phyloP scores from a whole-genome alignment of 1,140 invertebrate species.

The Neodiprion pinetum region DNA sequence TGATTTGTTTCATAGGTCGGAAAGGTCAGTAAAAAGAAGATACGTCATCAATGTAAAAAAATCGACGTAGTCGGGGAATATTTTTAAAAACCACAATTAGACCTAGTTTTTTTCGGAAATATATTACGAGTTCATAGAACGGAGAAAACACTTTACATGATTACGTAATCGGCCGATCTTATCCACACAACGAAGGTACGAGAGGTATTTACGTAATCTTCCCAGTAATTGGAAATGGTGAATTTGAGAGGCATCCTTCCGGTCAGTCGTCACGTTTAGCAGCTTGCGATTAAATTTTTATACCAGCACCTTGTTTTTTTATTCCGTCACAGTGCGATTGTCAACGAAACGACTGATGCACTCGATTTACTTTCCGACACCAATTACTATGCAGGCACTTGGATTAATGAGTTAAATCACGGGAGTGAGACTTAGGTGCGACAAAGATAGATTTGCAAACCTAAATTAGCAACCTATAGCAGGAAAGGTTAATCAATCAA shows the following conservation, averaged over 20 bases:
- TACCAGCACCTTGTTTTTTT: constrained; percentile 13
- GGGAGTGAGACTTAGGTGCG: constrained; percentile 20
- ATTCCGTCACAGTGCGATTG: constrained; percentile 13
- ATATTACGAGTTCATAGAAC: too few relatives aligned
- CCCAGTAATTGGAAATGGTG: constrained; percentile 55
- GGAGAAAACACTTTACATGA: too few relatives aligned
- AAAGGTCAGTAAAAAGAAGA: too few relatives aligned
- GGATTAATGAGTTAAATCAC: constrained; percentile 47
- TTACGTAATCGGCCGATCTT: too few relatives aligned
- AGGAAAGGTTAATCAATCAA: constrained; percentile 51
- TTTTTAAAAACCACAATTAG: not conserved
- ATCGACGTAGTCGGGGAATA: not conserved
- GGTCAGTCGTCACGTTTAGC: constrained; percentile 15
- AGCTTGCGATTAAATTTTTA: not conserved
- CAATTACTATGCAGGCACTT: constrained; percentile 45
- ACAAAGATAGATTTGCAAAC: constrained; percentile 39
- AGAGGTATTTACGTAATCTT: constrained; percentile 53
- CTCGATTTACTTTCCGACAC: constrained; percentile 36
- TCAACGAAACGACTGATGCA: constrained; percentile 14
- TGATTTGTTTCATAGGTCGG: too few relatives aligned
- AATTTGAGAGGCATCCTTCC: constrained; percentile 54
- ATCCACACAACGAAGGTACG: too few relatives aligned
- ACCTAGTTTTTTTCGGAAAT: not conserved
- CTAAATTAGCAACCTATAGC: constrained; percentile 62
- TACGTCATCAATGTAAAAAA: too few relatives aligned